A percentile compares a stretch with the other conserved stretches of the same genome.
phyloP scores from a whole-genome alignment of 1,140 invertebrate genomes.

The Argopecten irradians region DNA sequence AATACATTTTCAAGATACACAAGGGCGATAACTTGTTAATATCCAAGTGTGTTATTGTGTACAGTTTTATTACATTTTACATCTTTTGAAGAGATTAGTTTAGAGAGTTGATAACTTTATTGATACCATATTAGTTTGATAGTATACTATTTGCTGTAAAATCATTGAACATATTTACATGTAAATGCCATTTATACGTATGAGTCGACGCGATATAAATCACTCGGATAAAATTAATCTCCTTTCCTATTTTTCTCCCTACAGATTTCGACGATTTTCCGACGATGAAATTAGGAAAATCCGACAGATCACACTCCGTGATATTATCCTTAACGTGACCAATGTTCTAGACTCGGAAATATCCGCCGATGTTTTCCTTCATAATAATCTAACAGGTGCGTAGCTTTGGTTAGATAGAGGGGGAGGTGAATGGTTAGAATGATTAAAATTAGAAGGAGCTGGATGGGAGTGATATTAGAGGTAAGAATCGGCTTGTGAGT shows the following conservation, averaged over 20 bases:
- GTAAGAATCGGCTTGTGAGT: not conserved
- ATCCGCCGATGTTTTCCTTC: slow-evolving; percentile 57
- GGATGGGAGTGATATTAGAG: not conserved
- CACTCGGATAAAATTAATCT: not conserved
- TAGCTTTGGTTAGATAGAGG: no score
- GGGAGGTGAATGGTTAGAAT: not conserved
- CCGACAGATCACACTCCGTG: slow-evolving; percentile 47
- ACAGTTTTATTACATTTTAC: no score
- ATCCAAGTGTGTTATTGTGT: no score
- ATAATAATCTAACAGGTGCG: slow-evolving; percentile 41
- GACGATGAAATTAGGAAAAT: slow-evolving; percentile 55
- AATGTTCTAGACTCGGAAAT: slow-evolving; percentile 50
- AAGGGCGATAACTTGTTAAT: no score
- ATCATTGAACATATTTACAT: no score
- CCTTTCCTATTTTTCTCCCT: slow-evolving; percentile 63
- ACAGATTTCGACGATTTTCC: slow-evolving; percentile 41
- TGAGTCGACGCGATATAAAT: no score
- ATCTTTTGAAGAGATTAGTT: no score
- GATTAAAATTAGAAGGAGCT: not conserved
- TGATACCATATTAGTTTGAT: no score
- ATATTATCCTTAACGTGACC: slow-evolving; percentile 57
- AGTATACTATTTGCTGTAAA: no score
- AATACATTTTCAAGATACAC: no score
- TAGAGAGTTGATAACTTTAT: no score
- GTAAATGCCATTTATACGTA: no score